These are phyloP conservation scores for Halcyon senegalensis DNA, from an alignment of 2,113 vertebrate species.

Conservation along the genomic window DNA sequence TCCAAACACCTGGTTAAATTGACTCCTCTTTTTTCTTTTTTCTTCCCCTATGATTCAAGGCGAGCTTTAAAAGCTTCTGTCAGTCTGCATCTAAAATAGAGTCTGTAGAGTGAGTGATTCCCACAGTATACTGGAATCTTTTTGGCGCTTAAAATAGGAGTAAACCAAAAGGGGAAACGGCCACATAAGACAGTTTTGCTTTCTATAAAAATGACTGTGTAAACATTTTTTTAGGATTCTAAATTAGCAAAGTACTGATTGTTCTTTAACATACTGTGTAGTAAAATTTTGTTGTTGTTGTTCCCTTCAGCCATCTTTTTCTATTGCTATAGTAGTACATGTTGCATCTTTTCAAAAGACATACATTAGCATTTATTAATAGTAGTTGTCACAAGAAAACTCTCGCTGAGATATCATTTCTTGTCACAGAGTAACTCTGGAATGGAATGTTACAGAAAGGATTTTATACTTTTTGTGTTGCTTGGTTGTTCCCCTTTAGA, in stretches of 20 bases:
- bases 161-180: not conserved
- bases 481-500: not conserved
- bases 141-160: not conserved
- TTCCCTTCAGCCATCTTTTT: not conserved
- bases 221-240: not conserved
- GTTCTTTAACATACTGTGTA: not conserved
- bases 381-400: not conserved
- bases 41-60: not conserved
- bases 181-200: not conserved
- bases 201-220: not conserved
- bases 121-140: not conserved
- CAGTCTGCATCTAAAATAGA: not conserved
- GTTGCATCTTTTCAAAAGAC: not conserved
- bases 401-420: not conserved
- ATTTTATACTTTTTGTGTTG: not conserved
- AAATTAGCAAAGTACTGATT: not conserved
- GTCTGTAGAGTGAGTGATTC: not conserved
- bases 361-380: not conserved
- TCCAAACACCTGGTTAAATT: not conserved
- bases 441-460: not conserved
- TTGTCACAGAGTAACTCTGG: not conserved
- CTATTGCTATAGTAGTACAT: not conserved
- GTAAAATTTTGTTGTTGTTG: not conserved
- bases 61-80: not conserved
- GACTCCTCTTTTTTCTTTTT: not conserved